Evolutionary conservation across 2,888 invertebrate species (phyloP).

Genomic region (Amblyteles armatorius): DNA sequence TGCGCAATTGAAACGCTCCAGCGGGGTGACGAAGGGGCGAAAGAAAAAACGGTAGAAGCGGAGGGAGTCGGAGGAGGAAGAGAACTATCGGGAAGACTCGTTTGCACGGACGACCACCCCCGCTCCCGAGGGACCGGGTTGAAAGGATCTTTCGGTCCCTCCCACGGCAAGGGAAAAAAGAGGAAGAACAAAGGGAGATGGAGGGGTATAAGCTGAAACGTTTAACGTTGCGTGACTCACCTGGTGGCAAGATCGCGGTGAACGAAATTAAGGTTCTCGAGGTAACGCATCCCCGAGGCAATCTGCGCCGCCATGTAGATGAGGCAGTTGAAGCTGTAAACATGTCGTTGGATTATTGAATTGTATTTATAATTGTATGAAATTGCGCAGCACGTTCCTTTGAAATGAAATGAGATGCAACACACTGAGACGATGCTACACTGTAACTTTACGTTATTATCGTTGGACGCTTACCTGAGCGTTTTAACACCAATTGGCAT

Average conservation of each 20-base stretch:
- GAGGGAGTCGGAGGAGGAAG: not conserved
- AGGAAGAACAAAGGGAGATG: not conserved
- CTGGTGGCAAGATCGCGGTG: constrained; percentile 95
- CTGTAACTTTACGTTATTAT: not conserved
- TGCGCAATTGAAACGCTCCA: constrained; percentile 14
- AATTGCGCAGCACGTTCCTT: not conserved
- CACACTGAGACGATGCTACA: not conserved
- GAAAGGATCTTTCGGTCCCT: constrained; percentile 49
- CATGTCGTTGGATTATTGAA: constrained; percentile 1
- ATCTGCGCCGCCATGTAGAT: constrained; percentile 94
- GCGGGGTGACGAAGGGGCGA: constrained; percentile 12
- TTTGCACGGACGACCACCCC: constrained; percentile 33
- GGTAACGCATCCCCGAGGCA: constrained; percentile 95
- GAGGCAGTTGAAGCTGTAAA: constrained; percentile 89
- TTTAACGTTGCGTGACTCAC: constrained; percentile 81
- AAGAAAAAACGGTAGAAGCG: not conserved
- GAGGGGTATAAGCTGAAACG: constrained; percentile 15
- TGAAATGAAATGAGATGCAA: not conserved
- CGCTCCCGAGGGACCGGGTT: constrained; percentile 36
- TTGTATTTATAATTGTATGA: not conserved
- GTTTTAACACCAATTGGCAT: constrained; percentile 87
- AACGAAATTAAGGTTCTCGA: constrained; percentile 95
- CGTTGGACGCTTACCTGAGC: constrained; percentile 85
- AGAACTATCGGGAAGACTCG: constrained; percentile 20
- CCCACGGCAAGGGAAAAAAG: constrained; percentile 4